Conservation (phyloP, 2,797 vertebrate species). For the Notoglanidium macrostoma region DNA sequence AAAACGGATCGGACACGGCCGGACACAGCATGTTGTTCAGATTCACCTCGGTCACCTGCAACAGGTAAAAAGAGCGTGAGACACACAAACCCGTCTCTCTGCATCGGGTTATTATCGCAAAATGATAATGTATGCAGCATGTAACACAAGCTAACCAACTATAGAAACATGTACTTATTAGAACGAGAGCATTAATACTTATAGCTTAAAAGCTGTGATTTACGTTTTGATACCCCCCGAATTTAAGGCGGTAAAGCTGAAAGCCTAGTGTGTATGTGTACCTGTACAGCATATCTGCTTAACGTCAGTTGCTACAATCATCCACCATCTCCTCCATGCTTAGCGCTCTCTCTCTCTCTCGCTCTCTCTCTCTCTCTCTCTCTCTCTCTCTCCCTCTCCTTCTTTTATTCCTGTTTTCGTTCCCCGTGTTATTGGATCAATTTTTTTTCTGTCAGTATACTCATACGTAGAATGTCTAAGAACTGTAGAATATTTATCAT, state of each 20-base stretch:
- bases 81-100: background rate
- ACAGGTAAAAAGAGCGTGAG: background rate
- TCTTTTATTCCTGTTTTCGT: too few species aligned
- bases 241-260: too few species aligned
- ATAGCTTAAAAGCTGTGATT: background rate
- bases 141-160: background rate
- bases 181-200: background rate
- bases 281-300: too few species aligned
- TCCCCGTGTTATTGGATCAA: too few species aligned
- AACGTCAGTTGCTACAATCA: too few species aligned
- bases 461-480: background rate
- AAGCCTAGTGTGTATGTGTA: too few species aligned
- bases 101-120: background rate
- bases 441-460: too few species aligned
- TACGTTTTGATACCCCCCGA: background rate
- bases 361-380: too few species aligned
- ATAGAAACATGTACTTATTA: background rate
- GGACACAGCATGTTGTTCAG: slow-evolving; percentile 99
- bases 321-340: too few species aligned
- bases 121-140: background rate
- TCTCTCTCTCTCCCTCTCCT: too few species aligned
- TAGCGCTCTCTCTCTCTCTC: too few species aligned
- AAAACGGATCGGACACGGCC: slow-evolving; percentile 96
- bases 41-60: slow-evolving; percentile 93
- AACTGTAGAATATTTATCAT: background rate